Base-by-base conservation (phyloP, 2,888 invertebrate species). In the Synergus laeviventris region DNA sequence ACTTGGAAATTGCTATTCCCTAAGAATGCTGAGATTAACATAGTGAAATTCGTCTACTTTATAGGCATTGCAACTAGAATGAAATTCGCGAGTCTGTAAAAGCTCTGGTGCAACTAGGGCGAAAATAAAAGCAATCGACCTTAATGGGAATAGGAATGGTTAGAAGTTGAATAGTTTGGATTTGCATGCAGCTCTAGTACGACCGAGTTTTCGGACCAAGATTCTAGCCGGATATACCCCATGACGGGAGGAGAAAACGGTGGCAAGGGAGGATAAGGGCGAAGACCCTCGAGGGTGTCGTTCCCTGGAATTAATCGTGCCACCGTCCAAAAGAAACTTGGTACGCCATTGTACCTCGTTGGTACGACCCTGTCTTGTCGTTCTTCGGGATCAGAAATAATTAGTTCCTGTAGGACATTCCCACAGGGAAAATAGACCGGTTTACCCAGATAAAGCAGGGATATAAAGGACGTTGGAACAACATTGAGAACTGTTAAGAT, bases 241-340 rank as follows among this genome's bases (percentile, higher is more conserved):
- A 45, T 70, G 76, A 74, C 45, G 45, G 74, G 42, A 77, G 73
- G 78, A 21, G 61, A 62, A 73, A 60, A 78, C 73, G 54, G 76
- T 74, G 79, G 77, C 79, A 61, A 64, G 78, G 76, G 74, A 77
- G 77, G 64, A 74, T 74, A 77, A 79, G 81, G 74, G 78, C 79
- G 81, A 83, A 81, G 78, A 81, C 82, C 82, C 87, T 84, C 87
- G 62, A 62, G 85, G 85, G 87, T 84, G 81, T 83, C 84, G 82
- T 88, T 88, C 83, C 78, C 80, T 77, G 84, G 85, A 88, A 86
- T 88, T 85, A 84, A 86, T 87, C 83, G 86, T 76, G 74, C 79
- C 76, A 78, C 76, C 78, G 82, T 83, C 79, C 83, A 82, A 84
- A 86, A 84, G 85, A 86, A 86, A 83, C 79, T 82, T 78, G 79